Evolutionary conservation across 2,113 vertebrate genomes (phyloP).

Genomic region (Athene cunicularia): DNA sequence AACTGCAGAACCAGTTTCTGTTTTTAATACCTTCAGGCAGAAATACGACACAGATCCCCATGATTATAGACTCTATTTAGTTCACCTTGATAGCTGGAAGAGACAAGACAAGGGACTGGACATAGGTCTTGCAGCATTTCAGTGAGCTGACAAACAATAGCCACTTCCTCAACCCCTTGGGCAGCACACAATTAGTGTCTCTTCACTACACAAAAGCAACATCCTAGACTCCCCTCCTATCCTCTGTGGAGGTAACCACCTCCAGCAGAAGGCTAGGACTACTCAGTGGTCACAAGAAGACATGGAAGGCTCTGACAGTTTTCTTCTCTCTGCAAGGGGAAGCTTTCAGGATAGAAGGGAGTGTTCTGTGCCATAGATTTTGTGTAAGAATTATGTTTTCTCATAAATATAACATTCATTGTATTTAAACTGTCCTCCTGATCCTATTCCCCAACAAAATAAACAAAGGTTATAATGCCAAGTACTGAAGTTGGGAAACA

Average conservation of each 20-base stretch:
- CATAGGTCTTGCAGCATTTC: not conserved
- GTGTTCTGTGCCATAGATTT: not conserved
- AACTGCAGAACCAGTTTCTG: not conserved
- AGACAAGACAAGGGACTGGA: not conserved
- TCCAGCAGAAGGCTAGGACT: not conserved
- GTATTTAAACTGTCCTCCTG: not conserved
- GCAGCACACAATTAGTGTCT: not conserved
- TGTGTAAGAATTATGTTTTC: not conserved
- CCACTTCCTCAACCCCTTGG: not conserved
- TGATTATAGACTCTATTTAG: not conserved
- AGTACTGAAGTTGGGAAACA: not conserved
- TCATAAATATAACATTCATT: not conserved
- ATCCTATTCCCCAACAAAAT: not conserved
- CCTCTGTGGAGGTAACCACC: not conserved
- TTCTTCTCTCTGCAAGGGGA: not conserved
- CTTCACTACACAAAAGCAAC: not conserved
- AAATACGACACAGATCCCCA: not conserved
- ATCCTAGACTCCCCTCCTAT: not conserved
- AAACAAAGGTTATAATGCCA: not conserved
- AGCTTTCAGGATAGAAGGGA: not conserved
- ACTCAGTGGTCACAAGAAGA: not conserved
- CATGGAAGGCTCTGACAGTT: not conserved
- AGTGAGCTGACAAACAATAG: accelerated
- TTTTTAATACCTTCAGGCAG: not conserved
- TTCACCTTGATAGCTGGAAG: not conserved